phyloP scores from a whole-genome alignment of 1,140 invertebrate species.

The Bombus pascuorum region DNA sequence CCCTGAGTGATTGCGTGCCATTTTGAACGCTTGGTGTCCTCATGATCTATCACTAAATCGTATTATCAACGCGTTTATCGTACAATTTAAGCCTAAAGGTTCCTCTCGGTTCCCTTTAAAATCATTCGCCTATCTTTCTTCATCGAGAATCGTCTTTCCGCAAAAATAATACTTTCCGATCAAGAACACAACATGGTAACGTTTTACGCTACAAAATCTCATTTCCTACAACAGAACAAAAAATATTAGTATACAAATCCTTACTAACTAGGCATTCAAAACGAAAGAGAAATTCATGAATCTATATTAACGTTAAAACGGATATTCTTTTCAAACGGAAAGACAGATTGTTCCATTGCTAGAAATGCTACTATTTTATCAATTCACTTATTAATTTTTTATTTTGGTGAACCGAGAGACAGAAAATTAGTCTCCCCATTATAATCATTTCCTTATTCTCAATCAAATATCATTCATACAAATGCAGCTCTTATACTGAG shows the following conservation, averaged over 20 bases:
- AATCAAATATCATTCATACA: background rate
- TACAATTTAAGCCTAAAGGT: slow-evolving; percentile 52
- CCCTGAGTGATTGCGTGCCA: slow-evolving; percentile 76
- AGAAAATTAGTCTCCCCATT: background rate
- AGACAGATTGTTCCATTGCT: background rate
- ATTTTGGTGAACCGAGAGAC: background rate
- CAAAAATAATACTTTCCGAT: slow-evolving; percentile 34
- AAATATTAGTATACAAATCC: background rate
- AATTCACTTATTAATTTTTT: no score
- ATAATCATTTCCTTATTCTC: background rate
- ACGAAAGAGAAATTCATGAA: background rate
- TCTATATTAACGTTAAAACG: background rate
- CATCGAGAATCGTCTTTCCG: slow-evolving; percentile 23
- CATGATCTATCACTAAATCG: slow-evolving; percentile 40
- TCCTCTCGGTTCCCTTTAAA: slow-evolving; percentile 30
- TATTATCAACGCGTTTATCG: slow-evolving; percentile 40
- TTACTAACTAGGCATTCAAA: background rate
- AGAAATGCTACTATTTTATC: background rate
- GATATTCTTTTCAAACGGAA: background rate
- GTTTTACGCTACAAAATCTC: slow-evolving; percentile 18
- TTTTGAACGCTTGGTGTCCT: slow-evolving; percentile 63
- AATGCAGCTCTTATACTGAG: slow-evolving; percentile 1
- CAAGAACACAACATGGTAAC: slow-evolving; percentile 57
- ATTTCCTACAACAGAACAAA: slow-evolving; percentile 25
- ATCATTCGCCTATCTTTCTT: slow-evolving; percentile 7